Percentiles rank a stretch among this genome's conserved stretches.
Evolutionary conservation across 1,140 invertebrate species (phyloP).

Genomic region (Gryllus bimaculatus): DNA sequence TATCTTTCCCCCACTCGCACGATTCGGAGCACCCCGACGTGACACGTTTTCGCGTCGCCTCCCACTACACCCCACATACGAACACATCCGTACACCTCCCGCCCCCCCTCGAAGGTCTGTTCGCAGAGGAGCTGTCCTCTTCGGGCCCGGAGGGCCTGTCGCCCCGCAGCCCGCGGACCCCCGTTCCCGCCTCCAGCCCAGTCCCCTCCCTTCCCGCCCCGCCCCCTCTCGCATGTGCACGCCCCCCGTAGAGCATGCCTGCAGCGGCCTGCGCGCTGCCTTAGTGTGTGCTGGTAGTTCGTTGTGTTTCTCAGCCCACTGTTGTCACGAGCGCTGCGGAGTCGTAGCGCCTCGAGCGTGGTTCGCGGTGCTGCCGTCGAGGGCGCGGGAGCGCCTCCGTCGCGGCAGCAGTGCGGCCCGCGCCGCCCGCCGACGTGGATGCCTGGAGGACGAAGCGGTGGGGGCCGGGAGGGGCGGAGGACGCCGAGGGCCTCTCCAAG

Average conservation of each 20-base stretch:
- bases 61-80: not conserved
- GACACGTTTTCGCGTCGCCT: not conserved
- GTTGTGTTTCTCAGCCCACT: not conserved
- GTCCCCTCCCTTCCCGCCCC: no score
- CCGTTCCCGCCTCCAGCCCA: no score
- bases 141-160: no score
- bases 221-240: not conserved
- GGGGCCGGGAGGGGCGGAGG: not conserved
- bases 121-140: not conserved
- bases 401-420: no score
- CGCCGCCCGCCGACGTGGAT: not conserved
- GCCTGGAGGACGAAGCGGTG: not conserved
- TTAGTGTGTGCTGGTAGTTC: not conserved
- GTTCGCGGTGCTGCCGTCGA: not conserved
- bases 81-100: not conserved
- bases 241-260: not conserved
- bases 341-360: not conserved
- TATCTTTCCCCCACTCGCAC: not conserved
- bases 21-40: not conserved
- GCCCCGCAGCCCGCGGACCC: no score
- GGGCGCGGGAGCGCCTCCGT: no score
- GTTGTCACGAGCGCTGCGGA: not conserved
- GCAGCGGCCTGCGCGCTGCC: not conserved
- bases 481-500: not conserved
- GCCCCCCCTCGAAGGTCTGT: not conserved